Evolutionary conservation across 2,113 vertebrate genomes (phyloP), one percentile per base, ranked within the genome.

Genomic region (Eira barbara): DNA sequence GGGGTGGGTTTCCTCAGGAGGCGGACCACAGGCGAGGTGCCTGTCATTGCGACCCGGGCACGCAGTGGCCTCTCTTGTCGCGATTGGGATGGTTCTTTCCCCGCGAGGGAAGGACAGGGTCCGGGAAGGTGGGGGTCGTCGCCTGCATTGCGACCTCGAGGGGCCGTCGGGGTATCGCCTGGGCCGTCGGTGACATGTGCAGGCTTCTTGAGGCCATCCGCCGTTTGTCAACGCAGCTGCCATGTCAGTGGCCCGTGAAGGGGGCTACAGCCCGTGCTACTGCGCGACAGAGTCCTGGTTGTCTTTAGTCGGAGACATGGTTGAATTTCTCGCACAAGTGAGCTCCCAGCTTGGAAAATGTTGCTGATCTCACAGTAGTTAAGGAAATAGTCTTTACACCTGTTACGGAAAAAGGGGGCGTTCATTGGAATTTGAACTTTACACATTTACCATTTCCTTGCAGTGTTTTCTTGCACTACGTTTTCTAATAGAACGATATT

Each of bases 331-430:
- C 27, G 3, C 29, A 13, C 23, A 9, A 11, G 78, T 14, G 63
- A 97, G 93, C 80, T 55, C 52, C 79, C 89, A 69, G 88, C 83
- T 55, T 85, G 61, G 89, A 67, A 57, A 74, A 65, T 42, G 87
- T 49, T 55, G 76, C 63, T 15, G 47, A 21, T 55, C 47, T 94
- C 59, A 25, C 29, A 17, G 71, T 17, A 65, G 95, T 89, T 91
- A 34, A 81, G 79, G 92, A 85, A 88, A 55, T 85, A 21, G 2
- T 65, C 94, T 91, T 95, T 94, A 69, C 95, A 98, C 97, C 97
- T 98, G 97, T 97, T 97, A 92, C 11, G 57, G 84, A 61, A 52
- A 63, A 63, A 67, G 90, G 73, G 84, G 94, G 31, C 57, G 52
- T 96, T 87, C 89, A 2, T 82, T 81, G 89, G 86, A 89, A 86